Evolutionary conservation across 2,888 invertebrate genomes (phyloP).

Genomic region (Caenorhabditis uteleia): DNA sequence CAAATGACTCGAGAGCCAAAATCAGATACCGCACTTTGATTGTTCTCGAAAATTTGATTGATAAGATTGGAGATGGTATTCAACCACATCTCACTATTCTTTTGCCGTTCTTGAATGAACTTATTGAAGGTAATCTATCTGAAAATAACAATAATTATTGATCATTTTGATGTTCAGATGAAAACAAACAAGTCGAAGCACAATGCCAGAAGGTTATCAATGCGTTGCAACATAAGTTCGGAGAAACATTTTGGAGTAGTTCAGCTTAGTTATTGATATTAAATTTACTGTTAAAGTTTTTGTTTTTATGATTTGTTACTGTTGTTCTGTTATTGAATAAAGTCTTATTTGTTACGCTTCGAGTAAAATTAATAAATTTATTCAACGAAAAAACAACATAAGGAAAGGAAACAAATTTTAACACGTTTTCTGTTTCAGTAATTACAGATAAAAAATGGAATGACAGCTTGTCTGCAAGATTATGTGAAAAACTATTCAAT

Average conservation of each 20-base stretch:
- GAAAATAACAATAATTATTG: constrained; percentile 1
- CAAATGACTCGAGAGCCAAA: constrained; percentile 46
- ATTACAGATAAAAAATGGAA: too few species aligned
- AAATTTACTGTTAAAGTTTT: constrained; percentile 1
- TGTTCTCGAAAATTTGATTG: constrained; percentile 58
- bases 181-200: constrained; percentile 59
- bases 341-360: not conserved
- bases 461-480: too few species aligned
- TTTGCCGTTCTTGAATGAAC: constrained; percentile 59
- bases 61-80: constrained; percentile 59
- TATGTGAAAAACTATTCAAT: too few species aligned
- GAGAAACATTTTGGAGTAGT: constrained; percentile 43
- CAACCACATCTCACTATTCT: constrained; percentile 59
- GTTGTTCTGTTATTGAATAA: constrained; percentile 1
- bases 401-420: too few species aligned
- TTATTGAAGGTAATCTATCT: constrained; percentile 52
- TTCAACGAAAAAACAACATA: too few species aligned
- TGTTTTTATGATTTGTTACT: constrained; percentile 9
- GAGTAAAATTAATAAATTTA: too few species aligned
- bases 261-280: constrained; percentile 10
- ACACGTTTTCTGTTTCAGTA: too few species aligned
- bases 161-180: constrained; percentile 57
- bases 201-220: constrained; percentile 60
- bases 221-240: constrained; percentile 58
- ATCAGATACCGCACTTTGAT: constrained; percentile 55